Evolutionary conservation across 2,113 vertebrate species (phyloP), one percentile per base, ranked within the genome.

Genomic region (Tachycineta bicolor): DNA sequence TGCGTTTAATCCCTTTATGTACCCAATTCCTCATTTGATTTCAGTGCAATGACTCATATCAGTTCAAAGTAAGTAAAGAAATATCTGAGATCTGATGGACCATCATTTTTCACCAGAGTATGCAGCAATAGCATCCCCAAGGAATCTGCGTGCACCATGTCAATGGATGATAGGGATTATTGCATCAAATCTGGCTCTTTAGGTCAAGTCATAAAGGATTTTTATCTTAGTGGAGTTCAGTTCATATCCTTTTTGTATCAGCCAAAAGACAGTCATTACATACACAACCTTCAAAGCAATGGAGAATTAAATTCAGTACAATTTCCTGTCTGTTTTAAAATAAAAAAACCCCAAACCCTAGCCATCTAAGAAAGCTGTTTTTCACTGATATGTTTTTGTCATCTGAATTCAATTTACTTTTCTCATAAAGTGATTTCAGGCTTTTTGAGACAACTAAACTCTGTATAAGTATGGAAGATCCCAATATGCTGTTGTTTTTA

Each of bases 351-450:
- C 14, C 41, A 63, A 94, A 60, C 58, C 25, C 46, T 63, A 81
- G n/a, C 81, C 69, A 79, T 62, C 43, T n/a, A 70, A 77, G 25
- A 31, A 69, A 96, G 31, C 25, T 86, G 2, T 80, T 96, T 96
- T 58, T 74, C 53, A 47, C 33, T 89, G 74, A 65, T 47, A 92
- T 95, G 62, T 58, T 55, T 80, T 52, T 89, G 18, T 26, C 58
- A 16, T 29, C 43, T 59, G 64, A 94, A 80, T 93, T 95, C 47
- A 55, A 90, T 70, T 86, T 82, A 26, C 13, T 96, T 96, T 92
- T 77, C 78, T 95, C n/a, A 52, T 67, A 44, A 82, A 53, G 62
- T 76, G 33, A 63, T 90, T 95, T 97, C 34, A 75, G 46, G 26
- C 24, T 64, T 84, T 68, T 46, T 52, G n/a, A 75, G 81, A 23